These are phyloP conservation scores for Ispidina picta DNA, from an alignment of 2,797 vertebrate genomes.

Conservation along the genomic window DNA sequence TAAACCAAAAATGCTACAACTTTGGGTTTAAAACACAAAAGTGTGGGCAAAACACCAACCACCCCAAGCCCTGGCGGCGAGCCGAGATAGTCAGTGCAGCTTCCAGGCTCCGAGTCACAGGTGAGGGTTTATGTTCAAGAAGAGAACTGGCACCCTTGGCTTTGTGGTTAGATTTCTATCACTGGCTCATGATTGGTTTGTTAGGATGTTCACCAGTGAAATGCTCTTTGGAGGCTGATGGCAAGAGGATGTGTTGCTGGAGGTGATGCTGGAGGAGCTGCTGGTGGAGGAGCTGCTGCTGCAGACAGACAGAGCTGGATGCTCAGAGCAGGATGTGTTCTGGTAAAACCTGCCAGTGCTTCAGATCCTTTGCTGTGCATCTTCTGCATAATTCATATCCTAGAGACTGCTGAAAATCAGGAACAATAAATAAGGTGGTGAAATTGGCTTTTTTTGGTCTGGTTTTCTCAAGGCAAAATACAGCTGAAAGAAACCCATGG, in stretches of 20 bases:
- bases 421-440: not conserved
- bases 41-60: not conserved
- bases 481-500: not conserved
- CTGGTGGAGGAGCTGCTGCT: not conserved
- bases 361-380: not conserved
- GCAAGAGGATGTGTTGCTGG: not conserved
- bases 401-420: not conserved
- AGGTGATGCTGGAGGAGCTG: not conserved
- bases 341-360: not conserved
- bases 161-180: not conserved
- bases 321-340: fast-evolving
- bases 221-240: not conserved
- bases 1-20: not conserved
- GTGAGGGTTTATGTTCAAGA: not conserved
- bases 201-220: not conserved
- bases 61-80: not conserved
- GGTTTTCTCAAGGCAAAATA: not conserved
- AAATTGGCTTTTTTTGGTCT: not conserved
- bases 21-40: slow-evolving; percentile 26
- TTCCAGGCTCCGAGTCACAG: not conserved
- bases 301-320: not conserved
- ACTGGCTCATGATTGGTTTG: fast-evolving
- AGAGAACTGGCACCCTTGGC: not conserved
- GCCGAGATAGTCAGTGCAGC: not conserved
- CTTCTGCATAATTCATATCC: slow-evolving; percentile 37